Base-by-base conservation (phyloP, 2,797 vertebrate genomes). In the Arrhamphus sclerolepis region DNA sequence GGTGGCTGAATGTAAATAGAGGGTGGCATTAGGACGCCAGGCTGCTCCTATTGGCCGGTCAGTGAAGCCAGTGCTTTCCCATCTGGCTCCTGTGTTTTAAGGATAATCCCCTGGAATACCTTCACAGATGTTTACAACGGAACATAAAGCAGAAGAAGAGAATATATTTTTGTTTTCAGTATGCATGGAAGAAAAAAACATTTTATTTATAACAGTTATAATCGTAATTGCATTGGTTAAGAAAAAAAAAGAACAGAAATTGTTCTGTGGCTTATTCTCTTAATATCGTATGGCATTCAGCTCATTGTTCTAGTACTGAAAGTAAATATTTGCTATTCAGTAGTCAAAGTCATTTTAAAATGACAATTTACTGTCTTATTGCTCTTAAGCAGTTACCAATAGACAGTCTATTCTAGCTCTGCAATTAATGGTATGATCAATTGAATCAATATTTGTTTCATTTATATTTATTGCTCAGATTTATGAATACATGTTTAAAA, bases 71-170 rank as follows among this genome's bases (percentile, higher is more conserved):
- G 59, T 65, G 82, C 70, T 82, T 74, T 85, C 83, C 92, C 93
- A 92, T 93, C 92, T 90, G 92, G 81, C 81, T 84, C 82, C 66
- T 91, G 83, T 53, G 86, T 85, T 88, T 87, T 75, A 82, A 88
- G 87, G 88, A 92, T 93, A 90, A 94, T 94, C 92, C 89, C 82
- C 79, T 88, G 70, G 80, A 91, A 89, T 87, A 92, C 87, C 81
- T 90, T 74, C 86, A 92, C 91, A 92, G 87, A 89, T 90, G 90
- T 91, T 87, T 81, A 77, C 77, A 57, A 78, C 68, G 76, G 55
- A 86, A 43, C 55, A 81, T 56, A 70, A 77, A 84, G 26, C 26
- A 10, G 18, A 56, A 56, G 42, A 69, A 57, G 42, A 66, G 17
- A 73, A 56, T 57, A 24, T 34, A 21, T 42, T 31, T 21, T 31